Evolutionary conservation across 2,797 vertebrate species (phyloP), one percentile per base, ranked within the genome.

Genomic region (Trachurus trachurus): DNA sequence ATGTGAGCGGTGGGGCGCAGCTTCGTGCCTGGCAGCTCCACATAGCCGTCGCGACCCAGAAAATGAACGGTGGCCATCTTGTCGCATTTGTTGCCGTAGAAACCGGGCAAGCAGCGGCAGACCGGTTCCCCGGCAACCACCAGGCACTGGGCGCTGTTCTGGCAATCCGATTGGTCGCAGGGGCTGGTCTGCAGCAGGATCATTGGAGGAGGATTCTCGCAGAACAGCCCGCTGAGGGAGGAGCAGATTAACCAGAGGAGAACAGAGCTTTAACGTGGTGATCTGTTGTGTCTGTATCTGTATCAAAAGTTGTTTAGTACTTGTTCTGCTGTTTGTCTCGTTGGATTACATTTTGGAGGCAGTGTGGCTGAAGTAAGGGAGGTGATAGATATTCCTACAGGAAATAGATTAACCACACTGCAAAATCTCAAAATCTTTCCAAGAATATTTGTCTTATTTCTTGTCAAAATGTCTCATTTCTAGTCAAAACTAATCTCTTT

Each of bases 131-230:
- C 96, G 13, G 96, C 95, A 2, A 90, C 92, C 45, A 97, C 92
- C 21, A 99, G 94, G 94, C 98, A 99, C 92, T 97, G 97, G 0
- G 97, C 97, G 0, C 96, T 96, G 0, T 99, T 97, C 94, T 98
- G 97, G 92, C 98, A 99, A 69, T 98, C 97, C 0, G 96, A 96
- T 66, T 99, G 95, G 89, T 99, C 98, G 0, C 98, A 99, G 0
- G 97, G 98, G 89, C 98, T 99, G 2, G 98, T 99, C 94, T 98
- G 98, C 73, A 98, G 97, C 89, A 98, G 92, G 85, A 99, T 97
- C 98, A 98, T 98, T 19, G 98, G 98, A 0, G 97, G 98, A 5
- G 97, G 96, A 45, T 97, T 97, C 94, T 99, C 97, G 5, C 98
- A 99, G 89, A 98, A 96, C 21, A 96, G 94, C 9, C 98, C 98